These are phyloP conservation scores for Trypoxylus dichotomus DNA, from an alignment of 1,140 invertebrate species.

Conservation along the genomic window DNA sequence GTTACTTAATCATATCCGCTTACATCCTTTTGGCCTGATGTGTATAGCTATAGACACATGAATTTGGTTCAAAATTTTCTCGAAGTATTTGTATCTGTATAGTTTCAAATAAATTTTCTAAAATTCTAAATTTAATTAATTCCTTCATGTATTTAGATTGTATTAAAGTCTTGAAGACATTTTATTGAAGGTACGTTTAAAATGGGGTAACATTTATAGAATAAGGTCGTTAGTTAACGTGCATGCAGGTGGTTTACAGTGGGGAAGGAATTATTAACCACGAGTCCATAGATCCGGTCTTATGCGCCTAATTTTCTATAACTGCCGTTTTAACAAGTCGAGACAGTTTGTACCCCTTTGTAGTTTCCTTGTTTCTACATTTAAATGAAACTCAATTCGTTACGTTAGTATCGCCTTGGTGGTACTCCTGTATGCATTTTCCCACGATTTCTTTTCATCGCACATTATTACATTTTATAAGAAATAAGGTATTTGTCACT, in stretches of 20 bases:
- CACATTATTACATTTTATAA: background rate
- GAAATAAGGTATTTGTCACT: background rate
- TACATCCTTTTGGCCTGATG: background rate
- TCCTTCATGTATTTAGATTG: no score
- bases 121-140: no score
- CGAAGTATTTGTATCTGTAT: no score
- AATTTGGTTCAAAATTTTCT: background rate
- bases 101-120: no score
- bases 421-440: background rate
- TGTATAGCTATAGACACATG: background rate
- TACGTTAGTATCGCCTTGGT: background rate
- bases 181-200: background rate
- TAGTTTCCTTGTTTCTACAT: conserved; percentile 5
- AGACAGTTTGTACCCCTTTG: conserved; percentile 12
- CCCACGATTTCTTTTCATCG: background rate
- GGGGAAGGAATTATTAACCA: conserved; percentile 19
- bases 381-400: background rate
- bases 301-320: conserved; percentile 10
- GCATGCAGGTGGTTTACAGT: background rate
- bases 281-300: conserved; percentile 16
- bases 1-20: background rate
- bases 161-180: background rate
- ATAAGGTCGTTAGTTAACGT: background rate
- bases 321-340: conserved; percentile 21
- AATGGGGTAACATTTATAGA: background rate